Base-by-base conservation (phyloP, 1,140 invertebrate species). In the Zeugodacus cucurbitae region DNA sequence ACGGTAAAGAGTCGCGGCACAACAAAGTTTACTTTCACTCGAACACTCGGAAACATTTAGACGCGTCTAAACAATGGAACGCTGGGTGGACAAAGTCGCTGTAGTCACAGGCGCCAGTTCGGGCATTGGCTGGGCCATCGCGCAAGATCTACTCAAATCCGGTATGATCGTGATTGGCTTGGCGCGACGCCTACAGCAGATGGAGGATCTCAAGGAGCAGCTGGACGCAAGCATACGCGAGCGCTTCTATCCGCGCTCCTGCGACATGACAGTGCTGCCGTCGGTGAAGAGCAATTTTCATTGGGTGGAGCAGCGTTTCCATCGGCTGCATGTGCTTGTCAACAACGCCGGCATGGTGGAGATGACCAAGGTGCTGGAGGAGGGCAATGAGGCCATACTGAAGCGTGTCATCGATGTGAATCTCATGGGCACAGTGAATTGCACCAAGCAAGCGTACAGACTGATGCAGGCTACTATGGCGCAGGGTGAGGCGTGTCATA, bases 111-210 rank as follows among this genome's bases (percentile, higher is more conserved):
- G 96, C 3, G 96, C 96, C 1, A 96, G 95, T 86, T 93, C 94
- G 0, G 96, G 96, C 0, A 96, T 97, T 17, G 96, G 96, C 0
- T 94, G 94, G 0, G 94, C 93, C 0, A 93, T 95, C 11, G 93
- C 94, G 11, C 91, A 94, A 88, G 89, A 90, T 0, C 91, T 97
- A 1, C 95, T 95, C 0, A 90, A 94, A 44, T 91, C 94, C 41
- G 96, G 96, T 4, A 90, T 97, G 89, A 94, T 93, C 78, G 96
- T 97, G 10, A 94, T 96, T 2, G 97, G 95, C 2, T 94, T 96
- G 26, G 96, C 96, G 0, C 94, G 96, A 87, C 94, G 95, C 88
- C 88, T 94, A 2, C 93, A 95, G 8, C 93, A 93, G 64, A 93
- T 97, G 74, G 92, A 95, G 88, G 94, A 94, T 74, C 88, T 90